Evolutionary conservation across 2,797 vertebrate species (phyloP), one percentile per base, ranked within the genome.

Genomic region (Takifugu rubripes): DNA sequence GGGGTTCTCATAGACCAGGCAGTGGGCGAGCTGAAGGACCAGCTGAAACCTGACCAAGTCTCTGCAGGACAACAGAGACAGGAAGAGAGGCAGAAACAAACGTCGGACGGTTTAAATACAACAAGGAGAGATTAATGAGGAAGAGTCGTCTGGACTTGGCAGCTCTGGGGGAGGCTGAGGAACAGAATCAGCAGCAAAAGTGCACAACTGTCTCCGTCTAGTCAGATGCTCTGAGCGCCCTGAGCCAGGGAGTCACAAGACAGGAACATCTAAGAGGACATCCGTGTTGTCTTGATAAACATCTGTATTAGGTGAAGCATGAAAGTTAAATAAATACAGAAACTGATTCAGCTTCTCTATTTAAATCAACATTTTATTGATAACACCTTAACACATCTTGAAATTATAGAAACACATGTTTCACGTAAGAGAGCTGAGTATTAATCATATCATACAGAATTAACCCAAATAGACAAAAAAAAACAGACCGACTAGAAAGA

Each of bases 321-420:
- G 5, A 44, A 3, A 44, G n/a, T 16, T 5, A 15, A 50, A 26
- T 6, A 3, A 46, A 70, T 47, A 65, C 16, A 64, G 36, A 68
- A 17, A 61, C 9, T n/a, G 42, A 16, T 31, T 8, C 7, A 26
- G 24, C 25, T 12, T 64, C 69, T 78, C 52, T 90, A 88, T 86
- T 91, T 85, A 82, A 89, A 89, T 75, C 58, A 67, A 89, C 25
- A 46, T 86, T 90, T 93, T 92, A 92, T 92, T 93, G 86, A 78
- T 87, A 89, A 91, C 88, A 90, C 86, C 77, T 81, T 81, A 90
- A 90, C 86, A 92, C 89, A 86, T 86, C 64, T 82, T 89, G 81
- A 91, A 90, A 86, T 89, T 80, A 85, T 85, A 88, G 89, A 85
- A 91, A 90, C 87, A 91, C 79, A 81, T 86, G 85, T 61, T 88